Conservation (phyloP, 2,888 invertebrate genomes). For the Dryomyza anilis region DNA sequence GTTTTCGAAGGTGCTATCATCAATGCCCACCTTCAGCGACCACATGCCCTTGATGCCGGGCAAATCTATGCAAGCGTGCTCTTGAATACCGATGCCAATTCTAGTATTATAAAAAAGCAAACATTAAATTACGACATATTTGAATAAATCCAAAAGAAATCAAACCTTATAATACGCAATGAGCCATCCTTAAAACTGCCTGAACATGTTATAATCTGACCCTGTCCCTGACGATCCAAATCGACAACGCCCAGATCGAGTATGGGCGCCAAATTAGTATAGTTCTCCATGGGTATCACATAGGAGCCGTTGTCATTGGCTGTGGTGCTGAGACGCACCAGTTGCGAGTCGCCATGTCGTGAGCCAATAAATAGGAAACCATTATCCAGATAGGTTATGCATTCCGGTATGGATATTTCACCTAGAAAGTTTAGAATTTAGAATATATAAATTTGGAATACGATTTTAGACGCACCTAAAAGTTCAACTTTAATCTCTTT, state of each 20-base stretch:
- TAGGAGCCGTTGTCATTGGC: constrained; percentile 87
- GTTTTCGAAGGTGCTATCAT: constrained; percentile 73
- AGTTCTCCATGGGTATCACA: constrained; percentile 93
- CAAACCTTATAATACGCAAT: constrained; percentile 78
- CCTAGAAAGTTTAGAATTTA: constrained; percentile 62
- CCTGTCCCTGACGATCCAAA: constrained; percentile 95
- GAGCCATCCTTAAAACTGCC: constrained; percentile 98
- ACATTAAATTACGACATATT: background rate
- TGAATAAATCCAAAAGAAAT: no score
- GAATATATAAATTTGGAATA: background rate
- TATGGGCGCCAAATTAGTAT: constrained; percentile 96
- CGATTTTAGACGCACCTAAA: constrained; percentile 65
- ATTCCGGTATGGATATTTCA: constrained; percentile 93
- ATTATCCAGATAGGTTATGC: constrained; percentile 97
- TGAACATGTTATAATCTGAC: constrained; percentile 97
- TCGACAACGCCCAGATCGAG: constrained; percentile 98
- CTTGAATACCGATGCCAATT: constrained; percentile 98
- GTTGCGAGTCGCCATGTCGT: constrained; percentile 93
- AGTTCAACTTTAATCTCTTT: constrained; percentile 93
- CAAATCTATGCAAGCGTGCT: constrained; percentile 95
- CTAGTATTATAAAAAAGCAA: no score
- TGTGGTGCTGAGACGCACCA: constrained; percentile 85
- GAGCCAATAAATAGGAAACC: constrained; percentile 97
- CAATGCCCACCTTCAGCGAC: constrained; percentile 80
- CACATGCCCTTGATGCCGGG: constrained; percentile 98